phyloP scores from a whole-genome alignment of 2,888 invertebrate genomes.

The Brachyopa scutellaris region DNA sequence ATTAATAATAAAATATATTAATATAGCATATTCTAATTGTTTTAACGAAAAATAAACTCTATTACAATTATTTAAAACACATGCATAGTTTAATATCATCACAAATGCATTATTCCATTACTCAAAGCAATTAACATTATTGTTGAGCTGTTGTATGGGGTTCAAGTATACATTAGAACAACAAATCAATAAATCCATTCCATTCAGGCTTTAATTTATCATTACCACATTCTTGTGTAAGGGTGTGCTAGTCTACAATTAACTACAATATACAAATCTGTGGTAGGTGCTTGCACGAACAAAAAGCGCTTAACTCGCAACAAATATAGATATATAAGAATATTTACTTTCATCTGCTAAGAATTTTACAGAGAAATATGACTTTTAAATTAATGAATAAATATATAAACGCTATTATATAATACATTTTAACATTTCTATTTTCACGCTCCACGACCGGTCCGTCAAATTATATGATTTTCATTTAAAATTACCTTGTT shows the following conservation, averaged over 20 bases:
- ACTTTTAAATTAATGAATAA: background rate
- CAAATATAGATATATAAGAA: slow-evolving; percentile 2
- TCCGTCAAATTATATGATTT: slow-evolving; percentile 32
- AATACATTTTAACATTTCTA: slow-evolving; percentile 63
- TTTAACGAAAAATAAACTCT: slow-evolving; percentile 73
- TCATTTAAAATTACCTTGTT: slow-evolving; percentile 11
- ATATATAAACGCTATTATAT: too few species aligned
- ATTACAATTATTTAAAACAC: slow-evolving; percentile 74
- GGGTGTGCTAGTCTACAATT: slow-evolving; percentile 40
- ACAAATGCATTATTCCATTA: slow-evolving; percentile 58
- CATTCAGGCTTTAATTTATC: slow-evolving; percentile 56
- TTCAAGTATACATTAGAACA: slow-evolving; percentile 31
- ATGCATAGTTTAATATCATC: slow-evolving; percentile 52
- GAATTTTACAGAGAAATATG: slow-evolving; percentile 67
- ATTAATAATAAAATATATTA: slow-evolving; percentile 23
- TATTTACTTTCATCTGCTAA: background rate
- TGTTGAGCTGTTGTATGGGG: slow-evolving; percentile 61
- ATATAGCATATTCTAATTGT: slow-evolving; percentile 54
- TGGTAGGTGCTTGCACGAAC: slow-evolving; percentile 51
- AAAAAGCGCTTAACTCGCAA: slow-evolving; percentile 45
- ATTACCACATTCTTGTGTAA: slow-evolving; percentile 26
- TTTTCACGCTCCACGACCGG: slow-evolving; percentile 68
- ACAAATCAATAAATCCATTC: slow-evolving; percentile 20
- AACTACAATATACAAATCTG: slow-evolving; percentile 2
- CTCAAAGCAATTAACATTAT: slow-evolving; percentile 65